A percentile compares a stretch with the other conserved stretches of the same genome.
Conservation (phyloP, 2,113 vertebrate species). For the Pterocles gutturalis region DNA sequence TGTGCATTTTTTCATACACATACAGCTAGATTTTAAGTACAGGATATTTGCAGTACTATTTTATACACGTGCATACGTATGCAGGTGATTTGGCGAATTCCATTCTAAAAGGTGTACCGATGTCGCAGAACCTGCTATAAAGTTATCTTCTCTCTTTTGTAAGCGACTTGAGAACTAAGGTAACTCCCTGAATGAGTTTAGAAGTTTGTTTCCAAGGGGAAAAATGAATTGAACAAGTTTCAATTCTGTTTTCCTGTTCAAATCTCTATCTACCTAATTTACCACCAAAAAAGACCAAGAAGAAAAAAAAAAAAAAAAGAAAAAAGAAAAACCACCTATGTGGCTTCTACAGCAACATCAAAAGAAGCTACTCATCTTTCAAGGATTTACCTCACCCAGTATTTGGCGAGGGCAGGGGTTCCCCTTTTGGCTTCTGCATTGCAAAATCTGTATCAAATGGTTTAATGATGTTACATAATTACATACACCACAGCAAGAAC, state of each 20-base stretch:
- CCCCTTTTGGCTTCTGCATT: neutral
- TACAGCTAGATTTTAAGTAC: neutral
- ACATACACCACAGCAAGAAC: neutral
- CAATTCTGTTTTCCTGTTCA: neutral
- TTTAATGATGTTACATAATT: neutral
- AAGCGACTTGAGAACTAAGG: neutral
- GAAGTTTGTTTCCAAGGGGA: neutral
- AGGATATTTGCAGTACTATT: neutral
- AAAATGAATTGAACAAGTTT: neutral
- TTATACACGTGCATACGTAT: fast-evolving
- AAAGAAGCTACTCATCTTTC: neutral
- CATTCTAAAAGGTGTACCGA: neutral
- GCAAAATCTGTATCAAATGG: neutral
- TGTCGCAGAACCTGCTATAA: neutral
- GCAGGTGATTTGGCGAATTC: neutral
- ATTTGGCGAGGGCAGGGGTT: neutral
- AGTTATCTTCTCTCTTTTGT: neutral
- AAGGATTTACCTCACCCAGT: neutral
- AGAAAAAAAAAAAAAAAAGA: fast-evolving
- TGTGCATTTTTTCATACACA: neutral
- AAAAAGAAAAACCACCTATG: neutral
- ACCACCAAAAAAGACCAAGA: neutral
- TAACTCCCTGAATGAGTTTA: neutral
- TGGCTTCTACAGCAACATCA: neutral
- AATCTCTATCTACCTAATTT: neutral